A percentile compares a stretch with the other conserved stretches of the same genome.
These are phyloP conservation scores for Sphaerophoria taeniata DNA, from an alignment of 2,888 invertebrate genomes.

Conservation along the genomic window DNA sequence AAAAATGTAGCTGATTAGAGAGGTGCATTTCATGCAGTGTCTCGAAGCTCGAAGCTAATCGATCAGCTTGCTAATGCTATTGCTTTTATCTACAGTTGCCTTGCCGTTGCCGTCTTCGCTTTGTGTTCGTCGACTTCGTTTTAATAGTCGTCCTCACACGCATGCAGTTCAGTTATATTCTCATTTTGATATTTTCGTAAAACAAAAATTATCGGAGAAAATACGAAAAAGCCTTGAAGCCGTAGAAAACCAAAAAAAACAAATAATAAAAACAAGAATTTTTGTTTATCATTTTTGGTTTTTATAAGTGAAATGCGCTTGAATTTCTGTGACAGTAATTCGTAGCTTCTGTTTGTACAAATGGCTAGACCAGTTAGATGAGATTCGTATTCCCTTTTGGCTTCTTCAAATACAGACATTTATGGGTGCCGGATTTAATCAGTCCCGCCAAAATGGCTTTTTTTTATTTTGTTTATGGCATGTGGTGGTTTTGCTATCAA, in stretches of 20 bases:
- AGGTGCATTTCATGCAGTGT: conserved; percentile 63
- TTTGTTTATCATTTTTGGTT: conserved; percentile 14
- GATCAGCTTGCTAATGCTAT: conserved; percentile 40
- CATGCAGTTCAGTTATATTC: conserved; percentile 66
- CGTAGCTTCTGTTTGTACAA: conserved; percentile 47
- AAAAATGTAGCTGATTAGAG: conserved; percentile 43
- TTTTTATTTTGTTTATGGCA: no score
- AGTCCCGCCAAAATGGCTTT: no score
- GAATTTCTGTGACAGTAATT: conserved; percentile 38
- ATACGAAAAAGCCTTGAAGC: conserved; percentile 35
- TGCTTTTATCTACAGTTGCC: conserved; percentile 13
- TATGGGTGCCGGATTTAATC: conserved; percentile 5
- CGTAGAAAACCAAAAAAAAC: background rate
- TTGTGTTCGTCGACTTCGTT: background rate
- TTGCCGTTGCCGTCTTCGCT: background rate
- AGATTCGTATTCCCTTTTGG: conserved; percentile 30
- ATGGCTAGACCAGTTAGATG: conserved; percentile 44
- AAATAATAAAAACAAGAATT: background rate
- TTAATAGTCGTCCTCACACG: conserved; percentile 47
- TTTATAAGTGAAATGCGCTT: conserved; percentile 36
- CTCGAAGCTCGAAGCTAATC: conserved; percentile 42
- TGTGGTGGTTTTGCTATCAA: no score
- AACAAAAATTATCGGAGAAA: conserved; percentile 32
- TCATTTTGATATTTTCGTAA: conserved; percentile 45
- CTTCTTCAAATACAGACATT: conserved; percentile 24